Percentiles rank a stretch among this genome's conserved stretches.
Evolutionary conservation across 92 coral and sea anemone species (phyloP).

Genomic region (Phymanthus crucifer): DNA sequence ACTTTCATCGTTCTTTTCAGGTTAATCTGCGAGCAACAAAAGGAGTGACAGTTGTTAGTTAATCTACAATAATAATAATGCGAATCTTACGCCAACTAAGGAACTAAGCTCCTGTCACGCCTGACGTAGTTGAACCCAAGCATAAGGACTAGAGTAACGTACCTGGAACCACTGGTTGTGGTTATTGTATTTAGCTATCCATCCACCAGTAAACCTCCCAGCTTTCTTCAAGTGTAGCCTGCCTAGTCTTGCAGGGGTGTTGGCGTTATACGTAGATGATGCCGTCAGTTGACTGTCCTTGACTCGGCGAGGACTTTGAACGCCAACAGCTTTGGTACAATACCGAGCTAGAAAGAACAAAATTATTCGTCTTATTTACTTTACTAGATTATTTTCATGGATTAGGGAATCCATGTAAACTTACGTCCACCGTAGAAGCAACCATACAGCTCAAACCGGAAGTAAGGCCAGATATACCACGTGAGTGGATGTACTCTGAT

Average conservation of each 20-base stretch:
- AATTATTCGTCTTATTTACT: no score
- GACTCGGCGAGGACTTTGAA: constrained; percentile 66
- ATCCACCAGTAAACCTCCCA: constrained; percentile 59
- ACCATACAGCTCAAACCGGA: constrained; percentile 85
- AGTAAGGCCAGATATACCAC: constrained; percentile 51
- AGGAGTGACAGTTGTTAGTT: no score
- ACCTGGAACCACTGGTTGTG: constrained; percentile 76
- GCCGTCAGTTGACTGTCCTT: constrained; percentile 63
- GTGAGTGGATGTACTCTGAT: constrained; percentile 57
- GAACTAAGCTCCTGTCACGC: no score
- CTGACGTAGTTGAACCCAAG: no score
- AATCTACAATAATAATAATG: no score
- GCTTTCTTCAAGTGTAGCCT: constrained; percentile 52
- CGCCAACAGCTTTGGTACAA: constrained; percentile 68
- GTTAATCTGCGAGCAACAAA: constrained; percentile 16
- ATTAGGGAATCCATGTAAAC: no score
- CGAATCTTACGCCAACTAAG: no score
- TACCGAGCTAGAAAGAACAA: constrained; percentile 46
- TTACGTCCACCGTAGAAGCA: constrained; percentile 71
- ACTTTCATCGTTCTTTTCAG: constrained; percentile 54
- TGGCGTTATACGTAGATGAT: constrained; percentile 55
- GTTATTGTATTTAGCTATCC: constrained; percentile 66
- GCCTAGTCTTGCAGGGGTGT: constrained; percentile 52
- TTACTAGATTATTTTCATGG: no score
- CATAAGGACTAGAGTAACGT: not conserved